Evolutionary conservation across 2,797 vertebrate species (phyloP).

Genomic region (Eutrigla gurnardus): DNA sequence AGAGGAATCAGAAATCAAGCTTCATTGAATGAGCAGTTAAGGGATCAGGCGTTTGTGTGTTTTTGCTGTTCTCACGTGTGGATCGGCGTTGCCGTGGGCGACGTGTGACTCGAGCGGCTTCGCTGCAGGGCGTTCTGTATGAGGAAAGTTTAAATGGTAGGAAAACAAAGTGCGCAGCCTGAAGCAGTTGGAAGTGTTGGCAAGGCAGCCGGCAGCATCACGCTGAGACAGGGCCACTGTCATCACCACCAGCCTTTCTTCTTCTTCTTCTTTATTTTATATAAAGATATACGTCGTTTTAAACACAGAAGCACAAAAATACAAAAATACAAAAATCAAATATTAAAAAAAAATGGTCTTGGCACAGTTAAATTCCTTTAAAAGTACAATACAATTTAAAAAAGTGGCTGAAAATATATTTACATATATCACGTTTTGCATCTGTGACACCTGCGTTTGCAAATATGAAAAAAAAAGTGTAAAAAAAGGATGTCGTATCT

Average conservation of each 20-base stretch:
- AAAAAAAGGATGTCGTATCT: too few relatives aligned
- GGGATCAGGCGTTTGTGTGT: too few relatives aligned
- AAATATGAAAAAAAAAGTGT: too few relatives aligned
- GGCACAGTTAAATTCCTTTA: background rate
- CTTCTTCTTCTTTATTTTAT: background rate
- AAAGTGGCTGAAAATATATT: background rate
- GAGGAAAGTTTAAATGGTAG: constrained; percentile 5
- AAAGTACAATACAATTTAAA: background rate
- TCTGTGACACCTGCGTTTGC: too few relatives aligned
- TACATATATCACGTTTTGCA: too few relatives aligned
- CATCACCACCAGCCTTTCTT: background rate
- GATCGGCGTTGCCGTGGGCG: background rate
- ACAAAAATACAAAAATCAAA: background rate
- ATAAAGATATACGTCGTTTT: background rate
- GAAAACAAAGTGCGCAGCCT: constrained; percentile 6
- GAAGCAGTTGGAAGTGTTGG: constrained; percentile 24
- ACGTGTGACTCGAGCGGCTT: constrained; percentile 19
- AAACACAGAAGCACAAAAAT: background rate
- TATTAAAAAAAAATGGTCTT: background rate
- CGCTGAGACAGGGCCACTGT: background rate
- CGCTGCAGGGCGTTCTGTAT: constrained; percentile 3
- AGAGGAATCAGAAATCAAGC: constrained; percentile 29
- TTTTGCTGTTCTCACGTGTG: too few relatives aligned
- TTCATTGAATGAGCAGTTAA: constrained; percentile 40
- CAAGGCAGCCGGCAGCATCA: constrained; percentile 1